A percentile compares a stretch with the other conserved stretches of the same genome.
These are phyloP conservation scores for Oxyura jamaicensis DNA, from an alignment of 2,113 vertebrate genomes.

Conservation along the genomic window DNA sequence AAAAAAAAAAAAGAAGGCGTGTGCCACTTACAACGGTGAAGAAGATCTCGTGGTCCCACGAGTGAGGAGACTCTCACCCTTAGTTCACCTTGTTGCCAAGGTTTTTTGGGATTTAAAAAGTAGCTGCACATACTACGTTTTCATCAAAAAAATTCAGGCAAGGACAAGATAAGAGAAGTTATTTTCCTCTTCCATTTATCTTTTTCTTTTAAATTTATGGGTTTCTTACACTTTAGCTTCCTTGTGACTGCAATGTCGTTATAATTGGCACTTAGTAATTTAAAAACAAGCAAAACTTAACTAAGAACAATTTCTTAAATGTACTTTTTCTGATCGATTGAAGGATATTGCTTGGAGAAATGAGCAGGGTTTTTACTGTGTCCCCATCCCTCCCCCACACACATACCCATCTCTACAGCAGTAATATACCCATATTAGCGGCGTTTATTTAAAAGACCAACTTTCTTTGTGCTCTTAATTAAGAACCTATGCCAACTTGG, in stretches of 20 bases:
- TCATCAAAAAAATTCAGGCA: neutral
- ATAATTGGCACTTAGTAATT: neutral
- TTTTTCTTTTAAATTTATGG: neutral
- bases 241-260: neutral
- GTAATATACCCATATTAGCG: rapidly evolving
- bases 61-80: neutral
- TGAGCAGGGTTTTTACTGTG: neutral
- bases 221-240: neutral
- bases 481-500: neutral
- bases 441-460: neutral
- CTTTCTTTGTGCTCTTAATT: neutral
- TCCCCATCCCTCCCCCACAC: neutral
- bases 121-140: neutral
- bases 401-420: neutral
- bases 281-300: neutral
- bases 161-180: neutral
- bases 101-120: neutral
- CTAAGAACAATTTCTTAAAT: neutral
- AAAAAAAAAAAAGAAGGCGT: neutral
- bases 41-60: neutral
- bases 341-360: neutral
- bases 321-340: neutral
- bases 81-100: neutral
- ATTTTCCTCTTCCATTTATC: neutral
- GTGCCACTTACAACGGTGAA: neutral